These are phyloP conservation scores for Ephydatia muelleri DNA, from an alignment of 37 sponge, comb jelly and placozoan species.

Conservation along the genomic window DNA sequence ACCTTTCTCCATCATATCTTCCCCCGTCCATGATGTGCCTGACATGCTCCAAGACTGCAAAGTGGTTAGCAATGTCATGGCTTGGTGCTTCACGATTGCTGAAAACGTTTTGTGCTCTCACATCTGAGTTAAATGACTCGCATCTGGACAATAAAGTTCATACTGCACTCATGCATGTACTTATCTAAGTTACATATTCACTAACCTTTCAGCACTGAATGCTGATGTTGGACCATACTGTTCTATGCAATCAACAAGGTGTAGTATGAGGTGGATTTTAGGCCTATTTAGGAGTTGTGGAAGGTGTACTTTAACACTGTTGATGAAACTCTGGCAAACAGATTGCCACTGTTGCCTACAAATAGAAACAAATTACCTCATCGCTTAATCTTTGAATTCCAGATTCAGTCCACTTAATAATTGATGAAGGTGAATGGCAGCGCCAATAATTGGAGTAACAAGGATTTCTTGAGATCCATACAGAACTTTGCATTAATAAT, in stretches of 20 bases:
- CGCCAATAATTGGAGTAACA: too few relatives aligned
- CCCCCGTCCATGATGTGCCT: slow-evolving; percentile 11
- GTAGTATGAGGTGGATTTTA: slow-evolving; percentile 32
- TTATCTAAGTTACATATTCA: too few relatives aligned
- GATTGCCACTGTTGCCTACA: not conserved
- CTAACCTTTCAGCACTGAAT: slow-evolving; percentile 46
- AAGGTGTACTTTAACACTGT: not conserved
- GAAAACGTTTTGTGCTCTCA: not conserved
- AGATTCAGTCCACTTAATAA: too few relatives aligned
- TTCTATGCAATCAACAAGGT: slow-evolving; percentile 20
- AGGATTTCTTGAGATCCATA: not conserved
- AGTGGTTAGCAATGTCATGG: slow-evolving; percentile 34
- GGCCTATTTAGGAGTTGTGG: slow-evolving; percentile 12
- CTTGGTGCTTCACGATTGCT: slow-evolving; percentile 37
- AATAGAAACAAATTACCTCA: too few relatives aligned
- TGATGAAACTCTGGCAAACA: slow-evolving; percentile 16
- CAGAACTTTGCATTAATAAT: slow-evolving; percentile 6
- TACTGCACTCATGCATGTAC: too few relatives aligned
- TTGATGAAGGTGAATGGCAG: too few relatives aligned
- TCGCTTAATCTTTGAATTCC: too few relatives aligned
- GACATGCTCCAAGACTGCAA: slow-evolving; percentile 12
- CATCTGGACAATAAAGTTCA: not conserved
- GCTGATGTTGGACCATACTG: slow-evolving; percentile 38
- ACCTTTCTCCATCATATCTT: too few relatives aligned
- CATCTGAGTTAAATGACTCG: not conserved